These are phyloP conservation scores for Streblospio benedicti DNA, from an alignment of 1,140 invertebrate species.

Conservation along the genomic window DNA sequence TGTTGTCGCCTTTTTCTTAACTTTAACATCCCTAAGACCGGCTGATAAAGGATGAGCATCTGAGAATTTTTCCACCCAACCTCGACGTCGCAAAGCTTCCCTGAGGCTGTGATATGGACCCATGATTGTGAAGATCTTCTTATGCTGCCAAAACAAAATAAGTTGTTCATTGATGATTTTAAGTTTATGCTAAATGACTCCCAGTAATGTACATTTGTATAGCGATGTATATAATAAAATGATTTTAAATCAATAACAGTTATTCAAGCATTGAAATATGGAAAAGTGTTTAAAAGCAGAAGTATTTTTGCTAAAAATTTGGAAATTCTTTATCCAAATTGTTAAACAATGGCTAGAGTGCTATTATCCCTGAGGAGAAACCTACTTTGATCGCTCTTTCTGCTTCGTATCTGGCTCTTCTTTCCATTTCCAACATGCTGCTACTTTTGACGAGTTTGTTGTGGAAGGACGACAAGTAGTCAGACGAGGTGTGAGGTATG, in stretches of 20 bases:
- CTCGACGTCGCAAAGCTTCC: constrained; percentile 47
- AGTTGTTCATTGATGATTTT: background rate
- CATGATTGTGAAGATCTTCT: constrained; percentile 50
- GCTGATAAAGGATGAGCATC: too few species aligned
- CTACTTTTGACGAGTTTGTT: background rate
- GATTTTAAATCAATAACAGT: background rate
- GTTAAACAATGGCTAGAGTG: background rate
- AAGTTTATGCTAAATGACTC: background rate
- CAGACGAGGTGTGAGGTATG: too few species aligned
- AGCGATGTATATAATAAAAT: background rate
- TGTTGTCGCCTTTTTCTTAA: background rate
- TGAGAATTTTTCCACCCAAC: constrained; percentile 47
- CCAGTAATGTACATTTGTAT: background rate
- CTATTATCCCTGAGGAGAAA: background rate
- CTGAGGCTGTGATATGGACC: constrained; percentile 50
- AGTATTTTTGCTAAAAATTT: background rate
- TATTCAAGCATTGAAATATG: background rate
- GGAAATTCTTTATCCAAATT: background rate
- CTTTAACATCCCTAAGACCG: background rate
- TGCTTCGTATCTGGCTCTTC: background rate
- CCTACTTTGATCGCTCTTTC: constrained; percentile 2
- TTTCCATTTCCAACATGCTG: background rate
- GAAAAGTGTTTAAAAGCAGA: background rate
- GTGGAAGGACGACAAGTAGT: too few species aligned
- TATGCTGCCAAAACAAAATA: constrained; percentile 5